Evolutionary conservation across 2,888 invertebrate species (phyloP), one percentile per base, ranked within the genome.

Genomic region (Platycheirus rosarum): DNA sequence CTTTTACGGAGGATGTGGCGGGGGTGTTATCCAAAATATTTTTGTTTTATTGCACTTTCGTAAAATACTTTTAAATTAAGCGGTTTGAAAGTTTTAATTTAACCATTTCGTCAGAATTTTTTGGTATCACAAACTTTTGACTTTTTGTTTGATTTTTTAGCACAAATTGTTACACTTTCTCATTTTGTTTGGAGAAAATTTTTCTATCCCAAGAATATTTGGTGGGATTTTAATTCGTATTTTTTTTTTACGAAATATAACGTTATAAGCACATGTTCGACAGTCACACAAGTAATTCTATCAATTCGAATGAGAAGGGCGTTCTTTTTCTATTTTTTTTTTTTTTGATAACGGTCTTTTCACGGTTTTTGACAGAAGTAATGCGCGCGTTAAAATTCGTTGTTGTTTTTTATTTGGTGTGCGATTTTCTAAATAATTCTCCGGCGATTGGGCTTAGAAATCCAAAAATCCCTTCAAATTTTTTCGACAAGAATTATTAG

Each of bases 261-360:
- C 84, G 85, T 85, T 84, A 84, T 46, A 78, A 84, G 84, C 85
- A 85, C 85, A 85, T 85, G 85, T 84, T 84, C 87, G 87, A 87
- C 87, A 87, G 86, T 88, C 82, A 87, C 86, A 69, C 68, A 74
- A 42, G 57, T 37, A 51, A 70, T 53, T 57, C 16, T 48, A 62
- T 40, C 46, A 69, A 44, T 11, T 51, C 44, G n/a, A n/a, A n/a
- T 13, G 37, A 14, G 40, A 69, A 44, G 46, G 70, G 60, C 23
- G 66, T 75, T 76, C 29, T 32, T 60, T 42, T 26, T 26, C 5
- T 14, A 57, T 46, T 8, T 70, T 66, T 70, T 65, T 55, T 55
- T 4, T n/a, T n/a, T 23, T 53, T 68, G 13, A 65, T 66, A 48
- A 63, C 69, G 53, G 71, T 77, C 49, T 68, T 70, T 74, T 51